Conservation (phyloP, 2,113 vertebrate genomes). For the Syngnathus scovelli region DNA sequence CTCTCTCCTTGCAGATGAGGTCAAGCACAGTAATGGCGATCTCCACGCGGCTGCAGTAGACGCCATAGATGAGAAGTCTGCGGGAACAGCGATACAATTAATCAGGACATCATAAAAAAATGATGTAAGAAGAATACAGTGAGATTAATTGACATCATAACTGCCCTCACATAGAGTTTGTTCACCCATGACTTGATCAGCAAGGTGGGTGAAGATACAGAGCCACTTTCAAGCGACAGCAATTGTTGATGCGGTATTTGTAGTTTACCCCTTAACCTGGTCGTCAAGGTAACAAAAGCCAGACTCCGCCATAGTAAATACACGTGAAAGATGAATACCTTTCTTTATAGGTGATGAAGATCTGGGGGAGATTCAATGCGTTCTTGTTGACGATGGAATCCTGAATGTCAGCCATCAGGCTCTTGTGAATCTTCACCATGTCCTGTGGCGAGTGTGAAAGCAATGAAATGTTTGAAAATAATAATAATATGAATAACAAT, state of each 20-base stretch:
- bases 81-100: no score
- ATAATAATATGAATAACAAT: neutral
- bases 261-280: neutral
- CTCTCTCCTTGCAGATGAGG: slow-evolving; percentile 86
- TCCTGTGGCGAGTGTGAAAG: slow-evolving; percentile 69
- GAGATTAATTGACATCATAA: no score
- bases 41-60: slow-evolving; percentile 91
- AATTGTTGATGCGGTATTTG: no score
- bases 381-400: slow-evolving; percentile 86
- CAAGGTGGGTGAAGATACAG: no score
- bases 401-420: slow-evolving; percentile 80
- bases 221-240: no score
- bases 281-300: neutral
- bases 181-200: no score
- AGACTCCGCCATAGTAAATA: neutral
- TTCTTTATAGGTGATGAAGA: slow-evolving; percentile 90
- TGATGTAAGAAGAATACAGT: no score
- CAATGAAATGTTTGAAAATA: neutral
- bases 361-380: slow-evolving; percentile 84
- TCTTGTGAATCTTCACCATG: slow-evolving; percentile 86
- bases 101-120: no score
- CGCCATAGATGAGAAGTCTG: slow-evolving; percentile 87
- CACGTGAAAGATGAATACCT: slow-evolving; percentile 65
- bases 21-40: slow-evolving; percentile 82
- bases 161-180: no score